Percentiles rank a stretch among this genome's conserved stretches.
Conservation (phyloP, 2,888 invertebrate genomes). For the Sarcophaga rosellei region DNA sequence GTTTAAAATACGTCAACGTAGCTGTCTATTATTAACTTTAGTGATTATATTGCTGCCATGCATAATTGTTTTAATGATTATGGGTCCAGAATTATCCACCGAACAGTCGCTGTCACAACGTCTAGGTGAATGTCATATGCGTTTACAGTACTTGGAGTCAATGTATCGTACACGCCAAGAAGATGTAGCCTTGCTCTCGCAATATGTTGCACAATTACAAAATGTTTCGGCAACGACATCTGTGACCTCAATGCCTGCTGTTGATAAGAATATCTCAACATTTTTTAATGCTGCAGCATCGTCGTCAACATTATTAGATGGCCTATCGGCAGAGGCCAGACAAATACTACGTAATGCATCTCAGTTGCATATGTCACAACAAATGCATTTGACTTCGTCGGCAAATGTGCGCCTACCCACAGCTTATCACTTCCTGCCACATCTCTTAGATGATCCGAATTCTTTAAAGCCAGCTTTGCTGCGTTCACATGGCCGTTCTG, state of each 20-base stretch:
- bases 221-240: constrained; percentile 72
- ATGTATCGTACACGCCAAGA: constrained; percentile 90
- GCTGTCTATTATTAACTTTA: constrained; percentile 83
- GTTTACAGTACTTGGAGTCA: constrained; percentile 89
- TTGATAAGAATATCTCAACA: constrained; percentile 69
- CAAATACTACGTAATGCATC: constrained; percentile 82
- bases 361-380: constrained; percentile 74
- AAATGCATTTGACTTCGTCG: constrained; percentile 79
- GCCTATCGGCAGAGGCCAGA: constrained; percentile 81
- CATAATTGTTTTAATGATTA: constrained; percentile 80
- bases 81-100: constrained; percentile 84
- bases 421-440: constrained; percentile 92
- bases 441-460: constrained; percentile 89
- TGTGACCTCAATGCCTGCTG: constrained; percentile 33
- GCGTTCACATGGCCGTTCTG: constrained; percentile 87
- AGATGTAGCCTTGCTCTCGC: constrained; percentile 87
- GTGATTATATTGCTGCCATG: constrained; percentile 84
- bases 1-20: constrained; percentile 81
- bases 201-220: constrained; percentile 83
- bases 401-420: constrained; percentile 87
- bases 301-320: constrained; percentile 77
- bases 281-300: constrained; percentile 55
- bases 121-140: constrained; percentile 89
- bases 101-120: constrained; percentile 86
- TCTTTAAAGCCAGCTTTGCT: constrained; percentile 90